Base-by-base conservation (phyloP, 1,140 invertebrate genomes). In the Philaenus spumarius region DNA sequence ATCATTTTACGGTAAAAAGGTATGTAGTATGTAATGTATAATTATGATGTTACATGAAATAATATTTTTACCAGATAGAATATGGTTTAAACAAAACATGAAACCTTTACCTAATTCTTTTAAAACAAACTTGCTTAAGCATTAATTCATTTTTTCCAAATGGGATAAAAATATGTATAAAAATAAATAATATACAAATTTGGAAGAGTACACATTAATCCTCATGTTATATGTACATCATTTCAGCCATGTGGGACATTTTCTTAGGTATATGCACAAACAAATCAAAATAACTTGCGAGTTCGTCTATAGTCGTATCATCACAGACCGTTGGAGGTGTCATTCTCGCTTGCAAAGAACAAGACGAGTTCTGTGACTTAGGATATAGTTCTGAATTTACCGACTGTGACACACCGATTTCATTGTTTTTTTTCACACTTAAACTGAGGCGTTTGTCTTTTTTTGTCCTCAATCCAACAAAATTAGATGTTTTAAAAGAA, bases 241-340 rank as follows among this genome's bases (percentile, higher is more conserved):
- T 93, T 76, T 95, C 91, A 53, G 93, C 93, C 92, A 95, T 95
- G 48, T 86, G 84, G 30, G 91, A 94, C 93, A 95, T 95, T 72
- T 95, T 95, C 74, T 92, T 93, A 61, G 93, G 93, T 77, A 95
- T 93, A 80, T 95, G 88, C 56, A 95, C 88, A 71, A 90, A 85
- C 64, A 90, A 88, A 73, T 95, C 92, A 71, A 95, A 92, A 73
- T 95, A 95, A 69, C 88, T 89, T 50, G 92, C 92, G 63, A 95
- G 76, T 76, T 95, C 92, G 68, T 93, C 89, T 64, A 94, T 93
- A 40, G 87, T 93, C 39, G 91, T 72, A 65, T 80, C 78, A 66
- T 75, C 83, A 73, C 88, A 85, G 11, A 63, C 55, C 1, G 69
- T 64, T 14, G 81, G 80, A 40, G 82, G 80, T 54, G 81, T 75